Percentiles rank a stretch among this genome's conserved stretches.
phyloP scores from a whole-genome alignment of 2,797 vertebrate genomes.

The Neolamprologus multifasciatus region DNA sequence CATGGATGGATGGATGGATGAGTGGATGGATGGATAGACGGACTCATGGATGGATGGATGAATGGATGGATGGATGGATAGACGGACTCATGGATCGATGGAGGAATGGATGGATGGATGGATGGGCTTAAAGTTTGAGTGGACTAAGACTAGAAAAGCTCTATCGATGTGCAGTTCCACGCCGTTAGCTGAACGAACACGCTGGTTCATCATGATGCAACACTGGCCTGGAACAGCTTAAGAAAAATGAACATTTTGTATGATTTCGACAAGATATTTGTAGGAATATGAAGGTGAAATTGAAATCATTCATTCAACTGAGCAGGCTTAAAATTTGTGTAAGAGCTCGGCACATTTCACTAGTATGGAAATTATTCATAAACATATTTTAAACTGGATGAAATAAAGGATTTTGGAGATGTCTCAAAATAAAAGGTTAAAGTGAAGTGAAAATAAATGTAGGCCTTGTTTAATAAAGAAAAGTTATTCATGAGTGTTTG shows the following conservation, averaged over 20 bases:
- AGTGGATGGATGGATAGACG: accelerated
- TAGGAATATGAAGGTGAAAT: not conserved
- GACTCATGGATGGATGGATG: accelerated
- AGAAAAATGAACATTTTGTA: not conserved
- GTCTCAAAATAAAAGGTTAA: not conserved
- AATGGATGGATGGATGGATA: accelerated
- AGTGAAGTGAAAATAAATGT: not conserved
- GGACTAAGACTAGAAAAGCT: not conserved
- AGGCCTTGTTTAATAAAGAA: not conserved
- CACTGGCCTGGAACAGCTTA: not conserved
- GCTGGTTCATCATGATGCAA: accelerated
- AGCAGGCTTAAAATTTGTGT: not conserved
- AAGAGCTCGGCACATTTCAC: not conserved
- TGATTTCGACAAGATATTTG: not conserved
- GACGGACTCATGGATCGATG: accelerated
- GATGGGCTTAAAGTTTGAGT: not conserved
- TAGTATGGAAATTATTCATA: not conserved
- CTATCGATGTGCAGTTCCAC: not conserved
- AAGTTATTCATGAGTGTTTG: not conserved
- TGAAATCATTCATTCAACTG: not conserved
- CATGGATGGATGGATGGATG: too few relatives aligned
- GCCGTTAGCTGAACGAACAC: not conserved
- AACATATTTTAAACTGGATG: not conserved
- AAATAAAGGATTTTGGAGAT: not conserved
- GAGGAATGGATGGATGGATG: accelerated